Conservation (phyloP, 92 coral and sea anemone species). For the Muricea muricata region DNA sequence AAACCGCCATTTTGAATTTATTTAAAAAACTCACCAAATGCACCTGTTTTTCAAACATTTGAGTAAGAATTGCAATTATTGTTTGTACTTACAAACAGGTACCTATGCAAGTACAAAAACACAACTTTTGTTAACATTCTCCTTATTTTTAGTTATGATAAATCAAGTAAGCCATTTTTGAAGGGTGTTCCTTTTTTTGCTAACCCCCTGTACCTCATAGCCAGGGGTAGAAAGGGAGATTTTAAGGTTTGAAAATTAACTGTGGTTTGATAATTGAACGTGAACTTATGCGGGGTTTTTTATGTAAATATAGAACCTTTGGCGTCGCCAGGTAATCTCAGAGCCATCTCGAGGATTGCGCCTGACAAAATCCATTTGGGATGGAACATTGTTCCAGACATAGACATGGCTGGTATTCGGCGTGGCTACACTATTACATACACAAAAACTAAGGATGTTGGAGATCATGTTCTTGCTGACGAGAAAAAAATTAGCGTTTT, state of each 20-base stretch:
- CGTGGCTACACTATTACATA: constrained; percentile 11
- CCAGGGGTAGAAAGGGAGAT: too few species aligned
- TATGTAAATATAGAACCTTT: neutral
- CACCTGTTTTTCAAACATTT: too few species aligned
- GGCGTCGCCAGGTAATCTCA: neutral
- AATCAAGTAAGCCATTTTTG: too few species aligned
- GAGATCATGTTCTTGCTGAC: neutral
- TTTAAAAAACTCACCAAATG: too few species aligned
- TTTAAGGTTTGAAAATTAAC: neutral
- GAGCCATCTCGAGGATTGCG: neutral
- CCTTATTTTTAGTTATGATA: too few species aligned
- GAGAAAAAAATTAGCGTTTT: neutral
- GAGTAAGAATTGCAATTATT: too few species aligned
- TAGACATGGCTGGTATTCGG: neutral
- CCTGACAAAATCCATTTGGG: neutral
- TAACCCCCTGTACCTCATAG: too few species aligned
- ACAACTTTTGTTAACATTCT: too few species aligned
- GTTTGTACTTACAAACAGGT: too few species aligned
- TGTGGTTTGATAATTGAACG: neutral
- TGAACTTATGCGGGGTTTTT: neutral
- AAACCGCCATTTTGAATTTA: too few species aligned
- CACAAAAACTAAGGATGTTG: neutral
- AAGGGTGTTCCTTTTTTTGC: too few species aligned
- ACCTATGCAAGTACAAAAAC: too few species aligned
- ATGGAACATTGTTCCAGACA: constrained; percentile 1